A percentile compares a stretch with the other conserved stretches of the same genome.
These are phyloP conservation scores for Drosophila erecta DNA, from an alignment of 1,140 invertebrate species.

Conservation along the genomic window DNA sequence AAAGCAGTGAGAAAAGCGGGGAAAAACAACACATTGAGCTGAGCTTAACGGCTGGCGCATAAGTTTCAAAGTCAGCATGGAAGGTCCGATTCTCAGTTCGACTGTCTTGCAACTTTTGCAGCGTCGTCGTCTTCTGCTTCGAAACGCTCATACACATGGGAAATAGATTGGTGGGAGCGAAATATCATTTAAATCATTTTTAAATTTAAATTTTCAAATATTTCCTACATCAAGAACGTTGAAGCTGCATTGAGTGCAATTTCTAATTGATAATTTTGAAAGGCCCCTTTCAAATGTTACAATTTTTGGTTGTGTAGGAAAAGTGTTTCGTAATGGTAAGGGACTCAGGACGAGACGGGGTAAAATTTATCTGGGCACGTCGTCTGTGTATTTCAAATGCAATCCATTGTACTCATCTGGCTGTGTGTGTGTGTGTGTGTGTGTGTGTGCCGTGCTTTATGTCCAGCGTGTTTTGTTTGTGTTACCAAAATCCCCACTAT, in stretches of 20 bases:
- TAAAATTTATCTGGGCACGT: slow-evolving; percentile 73
- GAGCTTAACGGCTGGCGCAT: slow-evolving; percentile 69
- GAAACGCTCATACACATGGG: slow-evolving; percentile 4
- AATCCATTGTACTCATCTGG: slow-evolving; percentile 43
- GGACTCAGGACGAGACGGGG: slow-evolving; percentile 8
- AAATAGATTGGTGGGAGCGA: not conserved
- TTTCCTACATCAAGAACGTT: not conserved
- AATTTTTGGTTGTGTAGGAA: slow-evolving; percentile 7
- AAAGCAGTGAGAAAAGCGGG: slow-evolving; percentile 11
- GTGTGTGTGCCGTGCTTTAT: slow-evolving; percentile 57
- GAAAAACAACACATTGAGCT: slow-evolving; percentile 55
- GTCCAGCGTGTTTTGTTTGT: slow-evolving; percentile 75
- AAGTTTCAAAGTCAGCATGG: slow-evolving; percentile 76
- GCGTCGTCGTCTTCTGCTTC: slow-evolving; percentile 56
- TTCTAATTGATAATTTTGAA: not conserved
- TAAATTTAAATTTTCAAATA: not conserved
- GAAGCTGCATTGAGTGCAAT: not conserved
- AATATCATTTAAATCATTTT: no score
- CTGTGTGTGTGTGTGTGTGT: slow-evolving; percentile 24
- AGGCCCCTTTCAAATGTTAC: not conserved
- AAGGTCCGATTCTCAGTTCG: slow-evolving; percentile 38
- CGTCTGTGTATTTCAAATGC: slow-evolving; percentile 66
- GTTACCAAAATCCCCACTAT: slow-evolving; percentile 63
- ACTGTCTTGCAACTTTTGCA: slow-evolving; percentile 68
- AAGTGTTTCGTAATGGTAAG: slow-evolving; percentile 6